phyloP scores from a whole-genome alignment of 2,113 vertebrate species.

The Larimichthys crocea region DNA sequence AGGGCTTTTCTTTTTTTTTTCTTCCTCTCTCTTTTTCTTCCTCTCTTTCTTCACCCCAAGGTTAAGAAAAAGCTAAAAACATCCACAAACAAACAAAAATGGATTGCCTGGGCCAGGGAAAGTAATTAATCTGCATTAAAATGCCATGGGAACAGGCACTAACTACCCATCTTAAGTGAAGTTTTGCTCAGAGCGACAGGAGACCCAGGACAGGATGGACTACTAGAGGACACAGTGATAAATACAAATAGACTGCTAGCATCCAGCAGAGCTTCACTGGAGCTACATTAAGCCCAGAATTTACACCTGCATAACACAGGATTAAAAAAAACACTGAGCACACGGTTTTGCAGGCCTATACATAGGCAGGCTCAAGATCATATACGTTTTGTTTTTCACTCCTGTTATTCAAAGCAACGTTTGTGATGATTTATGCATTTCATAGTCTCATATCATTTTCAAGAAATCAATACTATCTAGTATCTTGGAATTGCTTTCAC shows the following conservation, averaged over 20 bases:
- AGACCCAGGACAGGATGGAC: slow-evolving; percentile 63
- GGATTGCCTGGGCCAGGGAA: slow-evolving; percentile 84
- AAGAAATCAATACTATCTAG: background rate
- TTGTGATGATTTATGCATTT: background rate
- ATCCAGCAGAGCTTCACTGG: slow-evolving; percentile 21
- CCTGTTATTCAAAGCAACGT: background rate
- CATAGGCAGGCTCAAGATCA: background rate
- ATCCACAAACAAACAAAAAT: slow-evolving; percentile 90
- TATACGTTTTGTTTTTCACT: background rate
- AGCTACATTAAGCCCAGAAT: slow-evolving; percentile 4
- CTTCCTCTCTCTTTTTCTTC: slow-evolving; percentile 53
- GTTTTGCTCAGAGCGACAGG: slow-evolving; percentile 66
- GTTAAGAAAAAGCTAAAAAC: slow-evolving; percentile 88
- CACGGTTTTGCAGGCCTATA: background rate
- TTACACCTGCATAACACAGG: slow-evolving; percentile 6
- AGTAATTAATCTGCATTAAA: slow-evolving; percentile 91
- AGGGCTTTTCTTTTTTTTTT: slow-evolving; percentile 64
- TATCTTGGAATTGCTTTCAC: background rate
- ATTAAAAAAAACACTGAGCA: background rate
- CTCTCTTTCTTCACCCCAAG: slow-evolving; percentile 84
- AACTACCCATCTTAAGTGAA: slow-evolving; percentile 72
- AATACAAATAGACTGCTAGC: slow-evolving; percentile 51
- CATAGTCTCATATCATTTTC: background rate
- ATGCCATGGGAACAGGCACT: slow-evolving; percentile 75
- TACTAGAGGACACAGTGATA: slow-evolving; percentile 59